Base-by-base conservation (phyloP, 2,797 vertebrate species). In the Hippoglossus hippoglossus region DNA sequence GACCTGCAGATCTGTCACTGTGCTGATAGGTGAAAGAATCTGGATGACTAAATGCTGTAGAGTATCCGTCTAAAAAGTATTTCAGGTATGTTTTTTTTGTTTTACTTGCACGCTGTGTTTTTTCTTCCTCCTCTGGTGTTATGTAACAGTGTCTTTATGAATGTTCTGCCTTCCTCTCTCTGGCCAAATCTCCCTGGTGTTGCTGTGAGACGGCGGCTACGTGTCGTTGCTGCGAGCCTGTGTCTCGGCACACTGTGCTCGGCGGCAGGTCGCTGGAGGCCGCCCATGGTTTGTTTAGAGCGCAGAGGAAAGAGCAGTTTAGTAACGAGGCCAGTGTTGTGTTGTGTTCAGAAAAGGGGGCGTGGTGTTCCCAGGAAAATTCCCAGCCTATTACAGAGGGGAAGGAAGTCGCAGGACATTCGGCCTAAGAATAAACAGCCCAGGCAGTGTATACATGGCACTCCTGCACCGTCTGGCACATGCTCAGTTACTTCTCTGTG, bases 321-420 rank as follows among this genome's bases (percentile, higher is more conserved):
- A 46, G 63, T 9, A 59, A 66, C 75, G 78, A 81, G 70, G 68
- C 51, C 26, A 15, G 39, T 56, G 28, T 68, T 89, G 70, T 63
- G 10, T 49, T 46, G 13, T 41, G 39, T 15, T 12, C 15, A 16
- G 39, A 28, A 12, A 39, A 36, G 50, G 74, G 71, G 73, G 47
- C 47, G 64, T 22, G 64, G 73, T 53, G 67, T 91, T 89, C 83
- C 80, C 78, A 78, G 36, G 39, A 56, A 53, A 25, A 77, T 67
- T 78, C 55, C 79, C 44, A 57, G 63, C 36, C 50, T 44, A n/a
- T 78, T 57, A 61, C 16, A 51, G 49, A 72, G 44, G 19, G 88
- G 81, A 83, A 87, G 89, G 89, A 92, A 90, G 76, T 71, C 16
- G 11, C 9, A 65, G 71, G n/a, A 62, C 65, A 68, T 79, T 73